Evolutionary conservation across 2,888 invertebrate species (phyloP).

Genomic region (Orgyia antiqua): DNA sequence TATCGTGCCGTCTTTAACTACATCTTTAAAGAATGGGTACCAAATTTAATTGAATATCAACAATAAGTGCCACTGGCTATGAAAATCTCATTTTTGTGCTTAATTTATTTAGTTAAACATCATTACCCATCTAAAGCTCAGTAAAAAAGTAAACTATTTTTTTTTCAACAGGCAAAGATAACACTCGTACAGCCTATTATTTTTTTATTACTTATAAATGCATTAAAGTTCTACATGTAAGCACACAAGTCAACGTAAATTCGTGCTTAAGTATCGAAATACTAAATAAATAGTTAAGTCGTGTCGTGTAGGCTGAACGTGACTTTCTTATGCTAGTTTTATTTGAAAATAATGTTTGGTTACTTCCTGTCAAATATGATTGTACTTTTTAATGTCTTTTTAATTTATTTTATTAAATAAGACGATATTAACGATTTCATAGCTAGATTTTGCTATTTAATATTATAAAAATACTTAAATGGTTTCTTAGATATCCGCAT

Average conservation of each 20-base stretch:
- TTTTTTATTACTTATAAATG: slow-evolving; percentile 48
- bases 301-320: slow-evolving; percentile 49
- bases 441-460: too few relatives aligned
- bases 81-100: neutral
- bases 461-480: too few relatives aligned
- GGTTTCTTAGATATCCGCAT: too few relatives aligned
- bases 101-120: neutral
- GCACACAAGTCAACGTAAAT: slow-evolving; percentile 33
- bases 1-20: too few relatives aligned
- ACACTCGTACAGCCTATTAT: slow-evolving; percentile 20
- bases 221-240: slow-evolving; percentile 42
- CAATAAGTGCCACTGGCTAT: neutral
- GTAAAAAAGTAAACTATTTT: slow-evolving; percentile 1
- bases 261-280: slow-evolving; percentile 53
- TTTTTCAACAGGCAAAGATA: slow-evolving; percentile 15
- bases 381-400: slow-evolving; percentile 16
- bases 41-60: too few relatives aligned
- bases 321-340: slow-evolving; percentile 32
- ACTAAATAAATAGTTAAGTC: slow-evolving; percentile 40
- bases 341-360: slow-evolving; percentile 17
- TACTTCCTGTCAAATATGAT: slow-evolving; percentile 26
- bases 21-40: too few relatives aligned
- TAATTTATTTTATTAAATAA: slow-evolving; percentile 25
- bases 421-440: too few relatives aligned
- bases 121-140: neutral